Conservation (phyloP, 2,113 vertebrate genomes). For the Anarhynchus alexandrinus region DNA sequence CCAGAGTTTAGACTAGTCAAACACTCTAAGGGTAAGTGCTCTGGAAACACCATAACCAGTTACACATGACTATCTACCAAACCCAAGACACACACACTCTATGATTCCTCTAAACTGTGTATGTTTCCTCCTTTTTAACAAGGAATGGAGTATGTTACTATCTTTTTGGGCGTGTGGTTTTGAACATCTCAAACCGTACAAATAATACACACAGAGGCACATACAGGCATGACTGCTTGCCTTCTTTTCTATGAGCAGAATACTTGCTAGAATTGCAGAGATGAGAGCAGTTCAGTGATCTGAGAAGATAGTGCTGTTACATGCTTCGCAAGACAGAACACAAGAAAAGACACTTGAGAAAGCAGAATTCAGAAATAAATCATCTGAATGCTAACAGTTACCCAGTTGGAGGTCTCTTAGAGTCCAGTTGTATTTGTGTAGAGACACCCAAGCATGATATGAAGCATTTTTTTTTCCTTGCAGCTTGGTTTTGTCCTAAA, state of each 20-base stretch:
- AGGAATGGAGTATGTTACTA: neutral
- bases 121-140: neutral
- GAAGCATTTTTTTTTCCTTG: neutral
- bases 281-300: neutral
- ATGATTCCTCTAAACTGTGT: neutral
- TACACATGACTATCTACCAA: neutral
- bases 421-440: fast-evolving
- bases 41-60: neutral
- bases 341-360: neutral
- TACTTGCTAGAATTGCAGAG: neutral
- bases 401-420: neutral
- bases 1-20: neutral
- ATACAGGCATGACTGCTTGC: neutral
- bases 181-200: neutral
- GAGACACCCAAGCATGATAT: neutral
- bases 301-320: fast-evolving
- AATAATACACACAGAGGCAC: neutral
- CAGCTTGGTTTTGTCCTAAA: neutral
- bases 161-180: neutral
- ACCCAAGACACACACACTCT: fast-evolving
- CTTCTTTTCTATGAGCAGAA: neutral
- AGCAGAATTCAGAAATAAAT: neutral
- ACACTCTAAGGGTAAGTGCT: neutral
- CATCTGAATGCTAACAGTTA: neutral
- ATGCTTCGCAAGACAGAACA: neutral